A percentile compares a stretch with the other conserved stretches of the same genome.
These are phyloP conservation scores for Anguilla japonica DNA, from an alignment of 2,113 vertebrate genomes.

Conservation along the genomic window DNA sequence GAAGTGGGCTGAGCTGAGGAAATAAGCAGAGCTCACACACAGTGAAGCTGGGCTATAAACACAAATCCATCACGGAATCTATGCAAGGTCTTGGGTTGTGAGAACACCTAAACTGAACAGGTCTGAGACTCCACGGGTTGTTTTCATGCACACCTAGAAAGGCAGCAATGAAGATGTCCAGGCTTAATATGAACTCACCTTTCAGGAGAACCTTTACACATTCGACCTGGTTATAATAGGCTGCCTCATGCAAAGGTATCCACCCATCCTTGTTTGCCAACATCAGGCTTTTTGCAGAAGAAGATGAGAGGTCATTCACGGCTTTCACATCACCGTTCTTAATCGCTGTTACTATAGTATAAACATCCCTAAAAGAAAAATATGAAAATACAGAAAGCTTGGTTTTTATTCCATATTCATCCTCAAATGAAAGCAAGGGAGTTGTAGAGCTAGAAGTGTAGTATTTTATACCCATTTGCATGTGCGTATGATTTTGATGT, in stretches of 20 bases:
- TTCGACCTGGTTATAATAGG: slow-evolving; percentile 77
- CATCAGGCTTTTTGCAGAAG: slow-evolving; percentile 74
- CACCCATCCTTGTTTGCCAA: slow-evolving; percentile 83
- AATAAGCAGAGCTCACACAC: not conserved
- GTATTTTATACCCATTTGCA: not conserved
- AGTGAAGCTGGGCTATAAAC: not conserved
- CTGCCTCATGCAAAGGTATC: slow-evolving; percentile 88
- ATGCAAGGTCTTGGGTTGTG: not conserved
- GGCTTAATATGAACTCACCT: slow-evolving; percentile 66
- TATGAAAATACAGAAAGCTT: not conserved
- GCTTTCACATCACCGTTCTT: slow-evolving; percentile 68
- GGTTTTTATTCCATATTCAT: not conserved
- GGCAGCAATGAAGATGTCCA: not conserved
- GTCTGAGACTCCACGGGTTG: not conserved
- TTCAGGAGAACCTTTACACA: slow-evolving; percentile 77
- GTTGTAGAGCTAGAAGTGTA: not conserved
- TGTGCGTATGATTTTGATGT: not conserved
- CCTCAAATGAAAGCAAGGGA: not conserved
- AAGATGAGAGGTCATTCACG: slow-evolving; percentile 72
- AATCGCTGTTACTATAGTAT: slow-evolving; percentile 50
- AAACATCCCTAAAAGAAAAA: not conserved
- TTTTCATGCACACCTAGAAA: not conserved
- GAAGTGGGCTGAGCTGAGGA: slow-evolving; percentile 75
- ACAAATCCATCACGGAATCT: not conserved
- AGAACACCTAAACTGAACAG: not conserved